Percentiles rank a stretch among this genome's conserved stretches.
Evolutionary conservation across 1,140 invertebrate species (phyloP).

Genomic region (roundworm (Caenorhabditis elegans)): WBcel235 BX284603.4:9316001-9316500

Average conservation of each 20-base stretch:
- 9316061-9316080: no score
- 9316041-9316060: no score
- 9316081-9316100: no score
- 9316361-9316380: slow-evolving; percentile 14
- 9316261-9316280: slow-evolving; percentile 41
- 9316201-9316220: slow-evolving; percentile 45
- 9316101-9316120: no score
- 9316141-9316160: background rate
- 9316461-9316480: background rate
- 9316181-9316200: background rate
- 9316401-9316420: slow-evolving; percentile 17
- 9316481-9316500: background rate
- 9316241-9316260: slow-evolving; percentile 30
- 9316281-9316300: slow-evolving; percentile 36
- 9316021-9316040: no score
- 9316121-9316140: no score
- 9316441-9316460: no score
- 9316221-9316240: slow-evolving; percentile 46
- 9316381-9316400: slow-evolving; percentile 8
- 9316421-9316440: slow-evolving; percentile 10
- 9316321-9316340: slow-evolving; percentile 13
- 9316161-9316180: background rate
- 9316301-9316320: slow-evolving; percentile 38
- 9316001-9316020: no score
- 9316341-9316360: slow-evolving; percentile 6